Evolutionary conservation across 2,797 vertebrate species (phyloP).

Genomic region (Columba guinea): DNA sequence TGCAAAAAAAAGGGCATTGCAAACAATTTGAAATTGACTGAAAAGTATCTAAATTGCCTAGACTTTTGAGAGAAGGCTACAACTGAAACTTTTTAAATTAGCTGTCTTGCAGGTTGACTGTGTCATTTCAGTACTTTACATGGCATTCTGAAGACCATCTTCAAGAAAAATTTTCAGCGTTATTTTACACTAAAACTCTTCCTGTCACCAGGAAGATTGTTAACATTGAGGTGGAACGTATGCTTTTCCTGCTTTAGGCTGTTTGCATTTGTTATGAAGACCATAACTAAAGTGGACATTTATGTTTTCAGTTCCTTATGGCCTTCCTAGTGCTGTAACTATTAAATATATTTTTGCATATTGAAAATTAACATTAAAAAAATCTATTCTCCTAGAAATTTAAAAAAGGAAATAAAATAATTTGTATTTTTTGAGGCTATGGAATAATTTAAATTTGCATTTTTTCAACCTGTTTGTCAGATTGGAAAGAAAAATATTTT

Average conservation of each 20-base stretch:
- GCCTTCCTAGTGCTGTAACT: background rate
- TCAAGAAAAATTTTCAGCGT: background rate
- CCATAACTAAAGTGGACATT: background rate
- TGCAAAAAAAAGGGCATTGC: background rate
- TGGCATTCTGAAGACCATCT: background rate
- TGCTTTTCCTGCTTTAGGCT: background rate
- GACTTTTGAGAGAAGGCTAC: background rate
- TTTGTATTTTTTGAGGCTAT: background rate
- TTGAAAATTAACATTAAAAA: background rate
- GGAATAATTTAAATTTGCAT: background rate
- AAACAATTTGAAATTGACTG: background rate
- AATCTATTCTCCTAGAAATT: background rate
- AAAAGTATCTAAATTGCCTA: background rate
- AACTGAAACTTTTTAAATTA: background rate
- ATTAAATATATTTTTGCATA: background rate
- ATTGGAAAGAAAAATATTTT: background rate
- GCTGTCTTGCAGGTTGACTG: background rate
- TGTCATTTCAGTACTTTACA: background rate
- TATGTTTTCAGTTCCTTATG: background rate
- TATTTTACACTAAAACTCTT: background rate
- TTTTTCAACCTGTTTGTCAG: background rate
- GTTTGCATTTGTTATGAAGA: background rate
- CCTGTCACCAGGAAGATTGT: background rate
- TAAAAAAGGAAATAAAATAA: background rate
- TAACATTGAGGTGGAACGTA: accelerated